These are phyloP conservation scores for Diabrotica balteata DNA, from an alignment of 2,888 invertebrate genomes.

Conservation along the genomic window DNA sequence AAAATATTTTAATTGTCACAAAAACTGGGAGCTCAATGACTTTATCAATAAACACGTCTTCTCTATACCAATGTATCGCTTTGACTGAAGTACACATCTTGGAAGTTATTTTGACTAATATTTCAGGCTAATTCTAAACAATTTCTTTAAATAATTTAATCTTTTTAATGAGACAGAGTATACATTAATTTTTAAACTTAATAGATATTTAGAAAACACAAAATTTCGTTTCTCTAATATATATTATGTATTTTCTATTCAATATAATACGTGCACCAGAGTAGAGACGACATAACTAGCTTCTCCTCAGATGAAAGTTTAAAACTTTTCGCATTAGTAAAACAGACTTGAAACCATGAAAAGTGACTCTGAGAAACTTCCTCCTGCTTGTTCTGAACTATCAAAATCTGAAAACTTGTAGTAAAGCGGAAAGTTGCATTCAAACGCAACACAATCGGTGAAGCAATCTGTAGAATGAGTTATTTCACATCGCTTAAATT, in stretches of 20 bases:
- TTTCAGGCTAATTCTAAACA: no score
- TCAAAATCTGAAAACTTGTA: slow-evolving; percentile 6
- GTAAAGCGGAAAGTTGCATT: slow-evolving; percentile 3
- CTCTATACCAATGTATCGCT: no score
- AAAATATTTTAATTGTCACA: no score
- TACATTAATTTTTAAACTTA: no score
- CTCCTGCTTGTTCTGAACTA: background rate
- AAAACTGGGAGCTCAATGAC: no score
- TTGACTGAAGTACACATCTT: no score
- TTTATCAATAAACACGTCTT: no score
- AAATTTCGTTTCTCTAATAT: background rate
- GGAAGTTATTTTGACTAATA: no score
- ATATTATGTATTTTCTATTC: background rate
- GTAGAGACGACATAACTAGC: background rate
- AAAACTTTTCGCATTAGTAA: slow-evolving; percentile 10
- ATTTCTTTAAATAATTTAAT: no score
- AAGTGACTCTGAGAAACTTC: slow-evolving; percentile 2
- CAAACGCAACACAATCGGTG: background rate
- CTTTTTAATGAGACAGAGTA: no score
- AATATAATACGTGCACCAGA: background rate
- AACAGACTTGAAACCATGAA: slow-evolving; percentile 2
- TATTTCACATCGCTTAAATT: no score
- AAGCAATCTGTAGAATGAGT: background rate
- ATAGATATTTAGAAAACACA: no score
- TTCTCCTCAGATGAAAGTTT: slow-evolving; percentile 8